Conservation (phyloP, 1,140 invertebrate genomes). For the Mylabris phalerata region DNA sequence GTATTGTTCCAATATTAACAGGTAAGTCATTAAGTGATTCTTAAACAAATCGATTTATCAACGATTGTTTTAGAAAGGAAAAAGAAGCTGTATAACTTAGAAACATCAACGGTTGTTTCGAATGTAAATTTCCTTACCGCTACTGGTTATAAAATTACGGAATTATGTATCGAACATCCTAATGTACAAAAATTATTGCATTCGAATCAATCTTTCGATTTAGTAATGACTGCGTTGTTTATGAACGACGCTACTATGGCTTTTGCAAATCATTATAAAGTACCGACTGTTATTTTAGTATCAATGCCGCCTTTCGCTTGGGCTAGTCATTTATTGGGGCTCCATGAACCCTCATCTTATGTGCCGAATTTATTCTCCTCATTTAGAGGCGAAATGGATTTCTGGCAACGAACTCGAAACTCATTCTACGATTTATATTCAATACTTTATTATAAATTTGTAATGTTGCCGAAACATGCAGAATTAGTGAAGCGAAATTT, state of each 20-base stretch:
- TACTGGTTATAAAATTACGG: too few species aligned
- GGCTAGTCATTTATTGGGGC: slow-evolving; percentile 17
- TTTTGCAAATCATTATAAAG: slow-evolving; percentile 7
- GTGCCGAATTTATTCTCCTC: slow-evolving; percentile 47
- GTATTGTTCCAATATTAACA: not conserved
- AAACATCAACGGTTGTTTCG: too few species aligned
- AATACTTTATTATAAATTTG: slow-evolving; percentile 10
- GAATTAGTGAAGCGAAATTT: slow-evolving; percentile 8
- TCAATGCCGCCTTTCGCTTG: slow-evolving; percentile 24
- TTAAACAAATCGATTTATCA: too few species aligned
- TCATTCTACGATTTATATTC: not conserved
- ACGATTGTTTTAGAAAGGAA: too few species aligned
- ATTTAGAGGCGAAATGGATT: slow-evolving; percentile 48
- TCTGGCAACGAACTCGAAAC: slow-evolving; percentile 41
- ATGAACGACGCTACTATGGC: slow-evolving; percentile 3
- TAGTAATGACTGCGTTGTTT: slow-evolving; percentile 1
- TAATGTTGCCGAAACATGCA: slow-evolving; percentile 3
- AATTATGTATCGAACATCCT: not conserved
- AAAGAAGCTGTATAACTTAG: too few species aligned
- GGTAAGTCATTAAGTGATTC: not conserved
- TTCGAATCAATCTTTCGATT: slow-evolving; percentile 8
- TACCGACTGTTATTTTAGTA: not conserved
- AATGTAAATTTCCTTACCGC: too few species aligned
- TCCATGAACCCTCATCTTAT: slow-evolving; percentile 47
- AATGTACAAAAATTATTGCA: slow-evolving; percentile 5